Base-by-base conservation (phyloP, 2,113 vertebrate species). In the Gallinago paraguaiae region DNA sequence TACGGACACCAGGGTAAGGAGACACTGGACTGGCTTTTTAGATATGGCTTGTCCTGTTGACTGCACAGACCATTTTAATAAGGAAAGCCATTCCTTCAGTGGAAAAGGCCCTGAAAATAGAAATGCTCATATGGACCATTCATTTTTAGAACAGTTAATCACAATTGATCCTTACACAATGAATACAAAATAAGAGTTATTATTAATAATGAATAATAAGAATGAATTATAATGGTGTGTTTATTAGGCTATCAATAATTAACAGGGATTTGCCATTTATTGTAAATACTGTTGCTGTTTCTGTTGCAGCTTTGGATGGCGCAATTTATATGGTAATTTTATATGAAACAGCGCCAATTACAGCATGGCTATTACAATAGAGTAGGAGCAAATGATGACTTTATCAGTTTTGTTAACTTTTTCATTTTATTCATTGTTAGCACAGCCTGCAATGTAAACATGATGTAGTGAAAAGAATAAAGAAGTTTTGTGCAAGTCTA, bases 281-380 rank as follows among this genome's bases (percentile, higher is more conserved):
- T 93, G 95, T 95, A 96, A 93, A 88, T 91, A 92, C 90, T 87
- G n/a, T 83, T 93, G 67, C 86, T 88, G 59, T 75, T 96, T 83
- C 93, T 95, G 90, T 89, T 94, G 93, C 80, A 92, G 90, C 51
- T 96, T 95, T 95, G 84, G 90, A 88, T 78, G 54, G 68, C 13
- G 37, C 90, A 95, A 97, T 97, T 97, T 97, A 95, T 75, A 97
- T 96, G 89, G 57, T 96, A 97, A 97, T 98, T 97, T 97, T 95
- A 72, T 91, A 91, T 90, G 86, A 92, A 88, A 94, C 28, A 86
- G 83, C 7, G 13, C 91, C 91, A 95, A 76, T 97, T 97, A 94
- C 95, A 86, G 91, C 92, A 88, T 63, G 79, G 91, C 53, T 96
- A 27, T 87, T 96, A 85, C 57, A 96, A 92, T 35, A 71, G 82